A percentile compares a stretch with the other conserved stretches of the same genome.
Evolutionary conservation across 1,140 invertebrate genomes (phyloP).

Genomic region (Sycophila sp.): DNA sequence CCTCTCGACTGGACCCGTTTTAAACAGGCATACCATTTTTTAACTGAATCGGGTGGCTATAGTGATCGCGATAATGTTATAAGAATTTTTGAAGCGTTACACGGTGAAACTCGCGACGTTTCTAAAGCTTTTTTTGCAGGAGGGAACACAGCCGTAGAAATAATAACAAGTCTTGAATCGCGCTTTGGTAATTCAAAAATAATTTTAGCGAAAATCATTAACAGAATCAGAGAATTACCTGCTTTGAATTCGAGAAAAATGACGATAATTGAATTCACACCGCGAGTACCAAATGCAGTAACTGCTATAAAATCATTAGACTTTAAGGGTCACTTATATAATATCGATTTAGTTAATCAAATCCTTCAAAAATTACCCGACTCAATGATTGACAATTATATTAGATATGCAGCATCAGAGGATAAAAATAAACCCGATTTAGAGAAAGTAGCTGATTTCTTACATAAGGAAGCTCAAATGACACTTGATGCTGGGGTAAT

Average conservation of each 20-base stretch:
- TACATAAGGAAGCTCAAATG: neutral
- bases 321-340: neutral
- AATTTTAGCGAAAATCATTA: neutral
- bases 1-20: slow-evolving; percentile 18
- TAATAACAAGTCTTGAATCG: slow-evolving; percentile 1
- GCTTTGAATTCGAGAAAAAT: neutral
- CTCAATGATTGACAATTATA: neutral
- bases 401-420: neutral
- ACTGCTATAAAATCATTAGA: neutral
- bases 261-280: neutral
- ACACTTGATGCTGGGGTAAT: neutral
- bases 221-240: slow-evolving; percentile 6
- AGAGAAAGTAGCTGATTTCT: neutral
- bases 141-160: neutral
- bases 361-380: neutral
- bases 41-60: neutral
- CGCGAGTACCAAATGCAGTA: neutral
- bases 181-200: neutral
- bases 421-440: neutral
- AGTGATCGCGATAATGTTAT: slow-evolving; percentile 10
- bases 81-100: slow-evolving; percentile 1
- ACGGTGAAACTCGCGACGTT: neutral
- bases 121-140: neutral
- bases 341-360: neutral
- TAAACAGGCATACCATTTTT: slow-evolving; percentile 12